These are phyloP conservation scores for Pollenia angustigena DNA, from an alignment of 2,888 invertebrate genomes.

Conservation along the genomic window DNA sequence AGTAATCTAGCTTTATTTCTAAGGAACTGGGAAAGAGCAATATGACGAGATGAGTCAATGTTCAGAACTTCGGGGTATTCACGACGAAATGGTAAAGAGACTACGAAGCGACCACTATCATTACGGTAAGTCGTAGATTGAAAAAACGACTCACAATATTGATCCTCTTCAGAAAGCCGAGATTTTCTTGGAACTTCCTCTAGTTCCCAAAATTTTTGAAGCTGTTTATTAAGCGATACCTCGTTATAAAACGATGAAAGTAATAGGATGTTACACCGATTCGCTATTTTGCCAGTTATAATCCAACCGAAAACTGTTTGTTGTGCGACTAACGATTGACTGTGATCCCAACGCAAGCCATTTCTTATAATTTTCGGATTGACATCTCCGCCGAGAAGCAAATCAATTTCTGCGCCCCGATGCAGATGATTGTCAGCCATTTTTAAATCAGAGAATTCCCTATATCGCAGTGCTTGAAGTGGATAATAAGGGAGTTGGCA, in stretches of 20 bases:
- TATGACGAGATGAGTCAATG: background rate
- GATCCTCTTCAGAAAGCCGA: conserved; percentile 6
- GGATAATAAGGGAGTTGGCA: background rate
- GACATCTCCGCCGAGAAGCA: conserved; percentile 15
- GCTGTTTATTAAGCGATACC: background rate
- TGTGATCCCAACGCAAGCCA: background rate
- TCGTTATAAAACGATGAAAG: background rate
- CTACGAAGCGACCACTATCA: background rate
- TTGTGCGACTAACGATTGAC: conserved; percentile 8
- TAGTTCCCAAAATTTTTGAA: conserved; percentile 20
- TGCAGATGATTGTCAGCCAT: background rate
- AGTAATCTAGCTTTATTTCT: conserved; percentile 1
- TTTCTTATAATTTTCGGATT: conserved; percentile 15
- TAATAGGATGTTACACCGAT: background rate
- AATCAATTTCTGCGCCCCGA: background rate
- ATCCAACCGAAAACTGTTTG: conserved; percentile 38
- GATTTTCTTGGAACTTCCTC: conserved; percentile 23
- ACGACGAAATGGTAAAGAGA: conserved; percentile 1
- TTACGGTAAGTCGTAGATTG: background rate
- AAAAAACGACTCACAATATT: background rate
- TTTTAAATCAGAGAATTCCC: background rate
- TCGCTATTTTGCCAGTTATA: background rate
- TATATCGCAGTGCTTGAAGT: background rate
- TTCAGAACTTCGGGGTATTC: background rate
- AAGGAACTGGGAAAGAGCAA: background rate